Evolutionary conservation across 2,888 invertebrate genomes (phyloP).

Genomic region (Listrodromus nycthemerus): DNA sequence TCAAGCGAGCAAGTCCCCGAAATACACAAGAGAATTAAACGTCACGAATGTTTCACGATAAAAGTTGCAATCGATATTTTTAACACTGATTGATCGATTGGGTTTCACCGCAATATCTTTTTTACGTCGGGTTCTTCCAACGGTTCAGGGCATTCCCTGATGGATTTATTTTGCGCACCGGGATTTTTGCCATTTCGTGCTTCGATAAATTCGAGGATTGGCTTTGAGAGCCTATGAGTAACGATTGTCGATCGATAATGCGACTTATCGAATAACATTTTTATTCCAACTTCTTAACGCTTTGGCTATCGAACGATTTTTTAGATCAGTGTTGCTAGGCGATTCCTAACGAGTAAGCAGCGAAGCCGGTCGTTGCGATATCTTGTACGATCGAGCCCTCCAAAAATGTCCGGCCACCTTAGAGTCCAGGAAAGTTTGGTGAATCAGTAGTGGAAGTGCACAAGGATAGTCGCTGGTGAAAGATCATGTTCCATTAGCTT

Average conservation of each 20-base stretch:
- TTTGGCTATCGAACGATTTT: background rate
- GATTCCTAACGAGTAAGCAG: background rate
- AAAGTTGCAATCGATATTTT: background rate
- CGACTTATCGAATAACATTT: slow-evolving; percentile 2
- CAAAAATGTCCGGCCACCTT: background rate
- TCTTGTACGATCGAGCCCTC: slow-evolving; percentile 5
- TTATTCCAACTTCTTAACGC: no score
- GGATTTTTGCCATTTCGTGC: background rate
- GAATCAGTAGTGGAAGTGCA: slow-evolving; percentile 66
- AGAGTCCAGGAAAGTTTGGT: slow-evolving; percentile 69
- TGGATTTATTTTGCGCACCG: background rate
- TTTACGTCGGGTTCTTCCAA: background rate
- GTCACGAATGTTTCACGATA: background rate
- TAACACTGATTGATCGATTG: background rate
- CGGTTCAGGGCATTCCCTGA: background rate
- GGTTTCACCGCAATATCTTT: background rate
- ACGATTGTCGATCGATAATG: background rate
- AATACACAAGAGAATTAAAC: background rate
- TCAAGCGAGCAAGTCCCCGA: background rate
- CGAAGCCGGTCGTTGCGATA: slow-evolving; percentile 4
- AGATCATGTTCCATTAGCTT: background rate
- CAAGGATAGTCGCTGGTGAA: slow-evolving; percentile 12
- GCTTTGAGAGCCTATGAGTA: background rate
- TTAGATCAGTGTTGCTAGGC: background rate
- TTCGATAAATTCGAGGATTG: background rate